Conservation (phyloP, 2,888 invertebrate genomes). For the Scaeva pyrastri region DNA sequence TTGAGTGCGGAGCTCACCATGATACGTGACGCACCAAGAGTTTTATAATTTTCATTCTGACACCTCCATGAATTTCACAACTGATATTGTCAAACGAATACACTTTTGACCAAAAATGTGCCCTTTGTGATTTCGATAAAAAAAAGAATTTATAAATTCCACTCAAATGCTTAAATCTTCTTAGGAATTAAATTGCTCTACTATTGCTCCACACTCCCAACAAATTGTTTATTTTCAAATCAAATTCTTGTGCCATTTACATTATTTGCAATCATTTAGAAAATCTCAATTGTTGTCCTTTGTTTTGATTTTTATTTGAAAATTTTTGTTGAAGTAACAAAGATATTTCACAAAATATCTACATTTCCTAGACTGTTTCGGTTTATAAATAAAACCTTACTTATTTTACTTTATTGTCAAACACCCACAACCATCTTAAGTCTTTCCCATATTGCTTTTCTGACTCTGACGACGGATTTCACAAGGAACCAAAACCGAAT, state of each 20-base stretch:
- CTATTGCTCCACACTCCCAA: no score
- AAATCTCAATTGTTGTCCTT: conserved; percentile 19
- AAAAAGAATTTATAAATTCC: no score
- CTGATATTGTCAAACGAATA: no score
- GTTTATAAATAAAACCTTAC: conserved; percentile 16
- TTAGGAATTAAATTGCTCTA: no score
- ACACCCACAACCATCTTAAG: background rate
- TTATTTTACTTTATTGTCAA: background rate
- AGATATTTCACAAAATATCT: conserved; percentile 3
- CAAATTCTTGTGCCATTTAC: background rate
- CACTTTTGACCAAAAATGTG: no score
- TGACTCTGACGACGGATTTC: background rate
- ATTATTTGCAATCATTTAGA: background rate
- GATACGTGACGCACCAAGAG: no score
- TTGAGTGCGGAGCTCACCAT: no score
- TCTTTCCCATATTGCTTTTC: background rate
- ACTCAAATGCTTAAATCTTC: no score
- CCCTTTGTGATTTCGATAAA: no score
- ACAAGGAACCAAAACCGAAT: conserved; percentile 9
- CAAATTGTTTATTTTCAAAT: background rate
- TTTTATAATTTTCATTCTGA: no score
- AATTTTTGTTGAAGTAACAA: background rate
- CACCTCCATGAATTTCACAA: no score
- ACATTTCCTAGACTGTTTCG: background rate
- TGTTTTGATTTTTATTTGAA: background rate